A percentile compares a stretch with the other conserved stretches of the same genome.
Evolutionary conservation across 2,797 vertebrate species (phyloP).

Genomic region (Tapera naevia): DNA sequence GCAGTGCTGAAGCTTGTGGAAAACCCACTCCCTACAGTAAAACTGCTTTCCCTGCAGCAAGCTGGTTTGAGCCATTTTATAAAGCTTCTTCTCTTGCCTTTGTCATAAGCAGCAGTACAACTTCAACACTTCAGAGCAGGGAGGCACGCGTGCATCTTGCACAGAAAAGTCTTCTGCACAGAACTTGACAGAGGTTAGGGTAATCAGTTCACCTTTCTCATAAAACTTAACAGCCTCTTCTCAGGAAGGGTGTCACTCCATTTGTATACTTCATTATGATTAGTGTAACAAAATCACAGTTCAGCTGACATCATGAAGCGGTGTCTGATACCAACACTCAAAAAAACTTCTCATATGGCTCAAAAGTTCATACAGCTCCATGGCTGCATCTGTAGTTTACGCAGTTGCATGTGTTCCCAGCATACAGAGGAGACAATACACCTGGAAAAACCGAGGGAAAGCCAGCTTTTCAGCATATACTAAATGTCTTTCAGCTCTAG

Average conservation of each 20-base stretch:
- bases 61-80: constrained; percentile 93
- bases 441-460: constrained; percentile 68
- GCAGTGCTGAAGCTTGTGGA: constrained; percentile 99
- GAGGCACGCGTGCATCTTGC: neutral
- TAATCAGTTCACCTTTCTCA: neutral
- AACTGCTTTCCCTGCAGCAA: constrained; percentile 97
- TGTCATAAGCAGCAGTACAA: constrained; percentile 62
- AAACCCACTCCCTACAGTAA: constrained; percentile 99
- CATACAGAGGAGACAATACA: constrained; percentile 61
- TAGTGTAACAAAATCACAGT: constrained; percentile 7
- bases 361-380: constrained; percentile 74
- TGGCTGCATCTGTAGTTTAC: constrained; percentile 79
- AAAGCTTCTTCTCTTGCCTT: constrained; percentile 71
- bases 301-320: constrained; percentile 59
- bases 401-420: constrained; percentile 58
- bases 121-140: constrained; percentile 20
- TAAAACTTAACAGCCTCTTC: constrained; percentile 23
- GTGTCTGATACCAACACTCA: constrained; percentile 25
- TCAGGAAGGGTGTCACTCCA: constrained; percentile 45
- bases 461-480: constrained; percentile 50
- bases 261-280: neutral
- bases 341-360: constrained; percentile 46
- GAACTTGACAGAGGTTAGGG: neutral
- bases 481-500: constrained; percentile 51
- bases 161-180: neutral